A percentile compares a stretch with the other conserved stretches of the same genome.
These are phyloP conservation scores for Crossocerus cetratus DNA, from an alignment of 2,888 invertebrate species.

Conservation along the genomic window DNA sequence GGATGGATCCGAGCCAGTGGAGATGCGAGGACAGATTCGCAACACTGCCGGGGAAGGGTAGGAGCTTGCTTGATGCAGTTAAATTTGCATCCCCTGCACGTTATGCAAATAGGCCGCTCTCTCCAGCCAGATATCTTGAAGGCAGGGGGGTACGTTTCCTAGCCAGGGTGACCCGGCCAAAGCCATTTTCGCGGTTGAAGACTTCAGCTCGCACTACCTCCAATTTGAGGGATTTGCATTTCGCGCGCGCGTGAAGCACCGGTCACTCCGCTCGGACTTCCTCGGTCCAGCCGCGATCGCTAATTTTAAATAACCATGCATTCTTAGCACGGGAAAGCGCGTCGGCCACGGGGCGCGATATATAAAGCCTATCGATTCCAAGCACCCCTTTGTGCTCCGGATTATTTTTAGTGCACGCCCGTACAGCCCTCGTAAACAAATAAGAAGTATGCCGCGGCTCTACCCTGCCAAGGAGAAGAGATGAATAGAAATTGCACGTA, in stretches of 20 bases:
- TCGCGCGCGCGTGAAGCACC: too few relatives aligned
- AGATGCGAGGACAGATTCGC: constrained; percentile 5
- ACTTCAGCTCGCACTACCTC: background rate
- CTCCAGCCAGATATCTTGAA: constrained; percentile 42
- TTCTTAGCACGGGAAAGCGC: too few relatives aligned
- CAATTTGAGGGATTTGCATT: too few relatives aligned
- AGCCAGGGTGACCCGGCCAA: constrained; percentile 4
- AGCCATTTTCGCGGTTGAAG: constrained; percentile 18
- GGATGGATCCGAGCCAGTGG: background rate
- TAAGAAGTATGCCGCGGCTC: background rate
- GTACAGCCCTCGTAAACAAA: background rate
- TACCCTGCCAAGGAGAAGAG: too few relatives aligned
- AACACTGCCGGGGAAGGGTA: background rate
- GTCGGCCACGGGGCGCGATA: too few relatives aligned
- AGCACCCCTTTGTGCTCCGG: background rate
- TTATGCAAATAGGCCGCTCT: constrained; percentile 61
- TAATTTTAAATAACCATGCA: too few relatives aligned
- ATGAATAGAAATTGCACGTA: too few relatives aligned
- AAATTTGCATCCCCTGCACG: constrained; percentile 66
- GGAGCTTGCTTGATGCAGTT: constrained; percentile 31
- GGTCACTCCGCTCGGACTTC: background rate
- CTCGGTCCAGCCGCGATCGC: background rate
- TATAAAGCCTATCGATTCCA: background rate
- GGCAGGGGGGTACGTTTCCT: background rate
- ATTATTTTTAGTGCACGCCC: background rate